Evolutionary conservation across 2,797 vertebrate species (phyloP).

Genomic region (Protonibea diacanthus): DNA sequence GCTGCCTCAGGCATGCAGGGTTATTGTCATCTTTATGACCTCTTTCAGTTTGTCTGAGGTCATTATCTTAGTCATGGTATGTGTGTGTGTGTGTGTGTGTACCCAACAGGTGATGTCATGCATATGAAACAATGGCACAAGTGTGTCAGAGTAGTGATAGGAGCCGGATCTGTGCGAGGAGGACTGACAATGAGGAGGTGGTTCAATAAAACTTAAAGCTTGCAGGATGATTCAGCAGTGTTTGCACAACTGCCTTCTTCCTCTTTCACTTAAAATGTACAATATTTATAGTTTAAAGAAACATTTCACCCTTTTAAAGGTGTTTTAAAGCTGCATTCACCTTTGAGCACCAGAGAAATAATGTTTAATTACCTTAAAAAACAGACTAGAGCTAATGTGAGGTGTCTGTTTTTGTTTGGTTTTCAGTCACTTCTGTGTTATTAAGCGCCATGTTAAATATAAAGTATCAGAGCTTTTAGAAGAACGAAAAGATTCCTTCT

Average conservation of each 20-base stretch:
- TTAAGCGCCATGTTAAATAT: too few relatives aligned
- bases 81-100: slow-evolving; percentile 28
- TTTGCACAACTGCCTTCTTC: neutral
- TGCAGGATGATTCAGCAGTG: neutral
- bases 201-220: slow-evolving; percentile 14
- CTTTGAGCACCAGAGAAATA: too few relatives aligned
- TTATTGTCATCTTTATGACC: slow-evolving; percentile 37
- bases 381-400: too few relatives aligned
- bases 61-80: slow-evolving; percentile 52
- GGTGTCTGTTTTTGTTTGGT: too few relatives aligned
- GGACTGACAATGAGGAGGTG: neutral
- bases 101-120: slow-evolving; percentile 61
- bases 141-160: slow-evolving; percentile 60
- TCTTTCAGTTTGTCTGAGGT: slow-evolving; percentile 49
- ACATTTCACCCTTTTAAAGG: too few relatives aligned
- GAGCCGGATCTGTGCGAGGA: slow-evolving; percentile 38
- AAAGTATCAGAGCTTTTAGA: too few relatives aligned
- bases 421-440: too few relatives aligned
- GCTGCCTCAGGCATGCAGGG: slow-evolving; percentile 41
- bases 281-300: too few relatives aligned
- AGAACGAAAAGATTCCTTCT: too few relatives aligned
- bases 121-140: slow-evolving; percentile 54
- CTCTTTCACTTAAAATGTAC: neutral
- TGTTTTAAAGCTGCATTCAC: too few relatives aligned
- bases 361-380: too few relatives aligned